These are phyloP conservation scores for Polymixis flavicincta DNA, from an alignment of 2,888 invertebrate species.

Conservation along the genomic window DNA sequence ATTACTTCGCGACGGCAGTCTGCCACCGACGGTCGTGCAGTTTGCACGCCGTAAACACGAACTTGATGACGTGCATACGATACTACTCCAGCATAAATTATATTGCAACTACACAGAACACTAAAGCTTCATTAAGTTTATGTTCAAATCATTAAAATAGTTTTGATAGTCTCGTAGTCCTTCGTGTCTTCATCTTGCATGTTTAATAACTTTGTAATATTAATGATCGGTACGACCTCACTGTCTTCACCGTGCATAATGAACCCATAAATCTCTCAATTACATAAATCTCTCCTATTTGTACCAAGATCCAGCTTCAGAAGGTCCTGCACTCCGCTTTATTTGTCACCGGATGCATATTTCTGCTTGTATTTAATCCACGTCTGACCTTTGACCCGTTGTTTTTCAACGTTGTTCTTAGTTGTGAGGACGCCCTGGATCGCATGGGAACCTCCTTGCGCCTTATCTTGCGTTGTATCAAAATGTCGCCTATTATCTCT, in stretches of 20 bases:
- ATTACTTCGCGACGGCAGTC: conserved; percentile 75
- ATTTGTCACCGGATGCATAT: conserved; percentile 71
- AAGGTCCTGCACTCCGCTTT: conserved; percentile 47
- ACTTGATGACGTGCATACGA: conserved; percentile 63
- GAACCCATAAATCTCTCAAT: conserved; percentile 71
- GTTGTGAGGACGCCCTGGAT: conserved; percentile 78
- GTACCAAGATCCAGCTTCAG: conserved; percentile 48
- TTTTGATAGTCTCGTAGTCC: conserved; percentile 70
- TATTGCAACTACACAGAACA: conserved; percentile 65
- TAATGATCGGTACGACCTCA: conserved; percentile 67
- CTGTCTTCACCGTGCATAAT: conserved; percentile 64
- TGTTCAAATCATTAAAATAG: conserved; percentile 73
- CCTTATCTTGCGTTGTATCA: conserved; percentile 89
- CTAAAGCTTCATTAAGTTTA: conserved; percentile 69
- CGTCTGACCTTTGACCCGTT: conserved; percentile 84
- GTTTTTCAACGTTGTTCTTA: conserved; percentile 70
- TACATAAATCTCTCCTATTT: conserved; percentile 65
- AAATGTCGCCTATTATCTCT: conserved; percentile 89
- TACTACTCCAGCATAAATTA: conserved; percentile 73
- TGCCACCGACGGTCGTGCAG: conserved; percentile 72
- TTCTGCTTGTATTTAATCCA: conserved; percentile 78
- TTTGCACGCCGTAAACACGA: conserved; percentile 75
- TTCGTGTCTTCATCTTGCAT: conserved; percentile 73
- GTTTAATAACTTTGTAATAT: conserved; percentile 73
- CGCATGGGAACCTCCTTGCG: conserved; percentile 86